phyloP scores from a whole-genome alignment of 2,888 invertebrate species.

The Stenurella melanura region DNA sequence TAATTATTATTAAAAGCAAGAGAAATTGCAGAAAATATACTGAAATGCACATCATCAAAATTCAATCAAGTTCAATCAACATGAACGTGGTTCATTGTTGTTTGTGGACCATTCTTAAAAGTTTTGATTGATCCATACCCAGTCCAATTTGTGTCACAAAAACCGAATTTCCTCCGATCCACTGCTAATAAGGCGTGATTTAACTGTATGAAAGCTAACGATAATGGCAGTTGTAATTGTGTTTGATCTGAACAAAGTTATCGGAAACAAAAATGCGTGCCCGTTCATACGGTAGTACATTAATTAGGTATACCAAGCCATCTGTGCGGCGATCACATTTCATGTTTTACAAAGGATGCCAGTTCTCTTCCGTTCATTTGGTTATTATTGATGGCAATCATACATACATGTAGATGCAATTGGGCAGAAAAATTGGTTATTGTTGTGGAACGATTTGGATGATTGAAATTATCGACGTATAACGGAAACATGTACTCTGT shows the following conservation, averaged over 20 bases:
- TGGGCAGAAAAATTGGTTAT: not conserved
- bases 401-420: not conserved
- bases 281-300: not conserved
- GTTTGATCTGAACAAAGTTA: not conserved
- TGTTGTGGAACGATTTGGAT: too few species aligned
- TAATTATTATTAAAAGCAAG: too few species aligned
- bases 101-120: too few species aligned
- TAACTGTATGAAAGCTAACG: not conserved
- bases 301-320: constrained; percentile 12
- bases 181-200: not conserved
- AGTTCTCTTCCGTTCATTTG: not conserved
- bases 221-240: not conserved
- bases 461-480: too few species aligned
- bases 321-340: constrained; percentile 12
- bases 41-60: too few species aligned
- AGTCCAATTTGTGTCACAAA: not conserved
- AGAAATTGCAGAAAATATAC: too few species aligned
- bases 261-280: not conserved
- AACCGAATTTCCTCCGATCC: not conserved
- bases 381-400: not conserved
- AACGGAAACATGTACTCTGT: too few species aligned
- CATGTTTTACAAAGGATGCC: constrained; percentile 17
- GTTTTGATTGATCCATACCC: too few species aligned
- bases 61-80: too few species aligned
- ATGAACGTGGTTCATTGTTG: too few species aligned